phyloP scores from a whole-genome alignment of 2,888 invertebrate genomes.

The Fragum whitleyi region DNA sequence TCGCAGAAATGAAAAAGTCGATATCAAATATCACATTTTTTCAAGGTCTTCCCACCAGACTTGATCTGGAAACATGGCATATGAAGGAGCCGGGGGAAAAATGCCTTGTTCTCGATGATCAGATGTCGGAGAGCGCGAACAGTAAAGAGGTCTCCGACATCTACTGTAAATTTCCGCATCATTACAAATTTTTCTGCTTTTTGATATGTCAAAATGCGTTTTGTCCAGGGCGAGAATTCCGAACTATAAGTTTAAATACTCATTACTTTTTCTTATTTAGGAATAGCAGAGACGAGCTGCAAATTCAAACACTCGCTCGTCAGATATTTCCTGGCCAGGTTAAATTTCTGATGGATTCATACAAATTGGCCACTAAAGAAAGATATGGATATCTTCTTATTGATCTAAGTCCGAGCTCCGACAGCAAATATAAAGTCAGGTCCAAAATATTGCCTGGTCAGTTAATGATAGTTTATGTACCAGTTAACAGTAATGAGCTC shows the following conservation, averaged over 20 bases:
- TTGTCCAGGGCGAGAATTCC: background rate
- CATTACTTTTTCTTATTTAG: background rate
- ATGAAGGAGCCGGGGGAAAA: conserved; percentile 25
- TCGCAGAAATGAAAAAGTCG: conserved; percentile 47
- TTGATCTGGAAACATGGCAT: conserved; percentile 49
- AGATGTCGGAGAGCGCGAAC: too few species aligned
- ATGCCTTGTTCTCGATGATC: too few species aligned
- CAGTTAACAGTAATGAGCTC: background rate
- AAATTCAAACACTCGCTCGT: background rate
- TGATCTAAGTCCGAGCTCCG: background rate
- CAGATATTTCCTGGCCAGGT: background rate
- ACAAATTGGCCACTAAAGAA: background rate
- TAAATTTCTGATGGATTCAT: background rate
- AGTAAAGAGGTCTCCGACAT: background rate
- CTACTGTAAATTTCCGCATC: background rate
- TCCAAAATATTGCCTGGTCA: background rate
- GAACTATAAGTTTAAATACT: background rate
- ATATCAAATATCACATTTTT: conserved; percentile 48
- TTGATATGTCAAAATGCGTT: background rate
- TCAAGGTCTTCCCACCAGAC: conserved; percentile 43
- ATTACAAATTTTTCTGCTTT: background rate
- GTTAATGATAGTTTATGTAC: background rate
- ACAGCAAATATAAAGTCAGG: background rate
- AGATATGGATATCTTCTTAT: background rate
- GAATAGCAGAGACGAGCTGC: background rate